Percentiles rank a stretch among this genome's conserved stretches.
Conservation (phyloP, 2,888 invertebrate genomes). For the Limnephilus marmoratus region DNA sequence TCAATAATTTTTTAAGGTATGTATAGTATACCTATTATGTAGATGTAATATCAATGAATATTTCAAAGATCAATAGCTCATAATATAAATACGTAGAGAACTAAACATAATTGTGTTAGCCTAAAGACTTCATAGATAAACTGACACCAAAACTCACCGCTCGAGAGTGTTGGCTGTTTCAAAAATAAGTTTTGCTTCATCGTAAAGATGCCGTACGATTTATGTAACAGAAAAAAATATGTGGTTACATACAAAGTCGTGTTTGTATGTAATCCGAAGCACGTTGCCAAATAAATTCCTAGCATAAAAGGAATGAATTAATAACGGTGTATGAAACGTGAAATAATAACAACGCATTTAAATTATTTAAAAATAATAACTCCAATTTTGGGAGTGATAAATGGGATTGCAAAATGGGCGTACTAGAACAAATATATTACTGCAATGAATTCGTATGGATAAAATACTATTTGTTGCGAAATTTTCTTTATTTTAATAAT, state of each 20-base stretch:
- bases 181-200: background rate
- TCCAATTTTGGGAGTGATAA: conserved; percentile 24
- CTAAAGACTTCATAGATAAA: background rate
- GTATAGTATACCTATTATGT: too few species aligned
- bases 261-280: background rate
- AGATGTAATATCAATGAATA: too few species aligned
- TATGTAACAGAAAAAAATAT: background rate
- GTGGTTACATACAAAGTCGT: background rate
- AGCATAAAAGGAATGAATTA: background rate
- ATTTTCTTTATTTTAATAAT: conserved; percentile 24
- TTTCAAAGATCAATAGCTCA: background rate
- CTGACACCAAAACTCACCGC: background rate
- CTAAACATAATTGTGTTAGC: background rate
- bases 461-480: background rate
- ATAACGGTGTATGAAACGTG: background rate
- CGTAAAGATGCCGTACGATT: background rate
- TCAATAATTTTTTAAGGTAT: too few species aligned
- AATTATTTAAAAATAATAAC: background rate
- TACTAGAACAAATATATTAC: background rate
- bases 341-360: background rate
- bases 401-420: conserved; percentile 22
- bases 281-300: background rate
- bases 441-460: background rate
- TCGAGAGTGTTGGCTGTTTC: background rate
- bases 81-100: background rate